phyloP scores from a whole-genome alignment of 2,888 invertebrate genomes.

The Apodemia duryi region DNA sequence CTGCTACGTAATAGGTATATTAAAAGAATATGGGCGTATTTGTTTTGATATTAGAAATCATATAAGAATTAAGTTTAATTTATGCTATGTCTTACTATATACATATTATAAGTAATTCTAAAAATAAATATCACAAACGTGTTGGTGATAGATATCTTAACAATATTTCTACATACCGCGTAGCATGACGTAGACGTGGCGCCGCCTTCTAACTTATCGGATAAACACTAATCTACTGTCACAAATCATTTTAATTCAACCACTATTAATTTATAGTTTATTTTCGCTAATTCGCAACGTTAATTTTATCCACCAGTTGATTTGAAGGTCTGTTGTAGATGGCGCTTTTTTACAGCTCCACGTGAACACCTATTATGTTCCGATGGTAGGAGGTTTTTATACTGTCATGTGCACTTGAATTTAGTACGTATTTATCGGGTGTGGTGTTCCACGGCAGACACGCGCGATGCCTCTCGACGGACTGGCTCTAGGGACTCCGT shows the following conservation, averaged over 20 bases:
- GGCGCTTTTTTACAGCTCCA: slow-evolving; percentile 25
- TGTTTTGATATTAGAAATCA: neutral
- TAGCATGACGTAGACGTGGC: slow-evolving; percentile 64
- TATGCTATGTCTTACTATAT: neutral
- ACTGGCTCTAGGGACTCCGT: slow-evolving; percentile 68
- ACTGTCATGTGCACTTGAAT: slow-evolving; percentile 39
- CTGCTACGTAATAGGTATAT: neutral
- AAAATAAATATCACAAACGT: slow-evolving; percentile 1
- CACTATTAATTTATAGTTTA: slow-evolving; percentile 17
- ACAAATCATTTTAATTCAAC: slow-evolving; percentile 59
- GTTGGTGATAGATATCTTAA: neutral
- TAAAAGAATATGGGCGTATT: neutral
- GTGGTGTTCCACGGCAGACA: slow-evolving; percentile 40
- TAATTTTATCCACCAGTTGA: slow-evolving; percentile 4
- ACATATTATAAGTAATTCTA: neutral
- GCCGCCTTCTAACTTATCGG: slow-evolving; percentile 58
- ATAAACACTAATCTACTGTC: slow-evolving; percentile 59
- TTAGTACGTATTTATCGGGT: slow-evolving; percentile 33
- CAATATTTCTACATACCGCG: slow-evolving; percentile 50
- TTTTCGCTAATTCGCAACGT: neutral
- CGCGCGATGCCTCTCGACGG: slow-evolving; percentile 54
- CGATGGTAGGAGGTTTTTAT: slow-evolving; percentile 29
- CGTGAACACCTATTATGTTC: slow-evolving; percentile 36
- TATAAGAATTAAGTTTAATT: neutral
- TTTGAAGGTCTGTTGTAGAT: slow-evolving; percentile 9